Conservation (phyloP, 1,140 invertebrate genomes). For the Amyelois transitella region DNA sequence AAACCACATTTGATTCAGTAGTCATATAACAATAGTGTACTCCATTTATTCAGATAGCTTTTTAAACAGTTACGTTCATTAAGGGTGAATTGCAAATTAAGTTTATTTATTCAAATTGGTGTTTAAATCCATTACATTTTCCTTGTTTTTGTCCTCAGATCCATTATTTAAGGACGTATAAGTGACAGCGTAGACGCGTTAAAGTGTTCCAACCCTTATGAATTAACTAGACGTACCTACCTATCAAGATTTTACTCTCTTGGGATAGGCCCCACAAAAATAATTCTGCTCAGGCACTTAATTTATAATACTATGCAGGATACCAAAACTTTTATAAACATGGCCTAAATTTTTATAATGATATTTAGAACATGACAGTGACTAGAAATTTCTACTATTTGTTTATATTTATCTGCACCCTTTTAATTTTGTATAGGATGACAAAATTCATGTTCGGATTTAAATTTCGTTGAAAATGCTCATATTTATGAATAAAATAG, state of each 20-base stretch:
- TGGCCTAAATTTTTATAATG: too few relatives aligned
- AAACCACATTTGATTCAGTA: not conserved
- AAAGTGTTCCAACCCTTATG: not conserved
- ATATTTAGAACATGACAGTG: too few relatives aligned
- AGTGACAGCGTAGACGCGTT: not conserved
- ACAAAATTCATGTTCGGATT: too few relatives aligned
- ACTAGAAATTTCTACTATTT: too few relatives aligned
- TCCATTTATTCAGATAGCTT: constrained; percentile 13
- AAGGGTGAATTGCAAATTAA: constrained; percentile 16
- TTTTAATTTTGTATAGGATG: too few relatives aligned
- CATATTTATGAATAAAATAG: too few relatives aligned
- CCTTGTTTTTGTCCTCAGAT: not conserved
- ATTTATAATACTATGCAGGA: too few relatives aligned
- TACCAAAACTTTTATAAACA: too few relatives aligned
- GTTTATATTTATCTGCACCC: too few relatives aligned
- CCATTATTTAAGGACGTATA: not conserved
- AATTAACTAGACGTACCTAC: not conserved
- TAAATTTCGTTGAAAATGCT: too few relatives aligned
- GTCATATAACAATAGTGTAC: not conserved
- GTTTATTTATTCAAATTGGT: not conserved
- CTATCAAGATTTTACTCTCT: too few relatives aligned
- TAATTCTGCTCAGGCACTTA: not conserved
- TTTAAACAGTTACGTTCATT: constrained; percentile 12
- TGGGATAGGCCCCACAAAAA: not conserved
- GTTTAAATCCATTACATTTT: constrained; percentile 1